These are phyloP conservation scores for Apodemus agrarius DNA, from an alignment of 2,797 vertebrate species.

Conservation along the genomic window DNA sequence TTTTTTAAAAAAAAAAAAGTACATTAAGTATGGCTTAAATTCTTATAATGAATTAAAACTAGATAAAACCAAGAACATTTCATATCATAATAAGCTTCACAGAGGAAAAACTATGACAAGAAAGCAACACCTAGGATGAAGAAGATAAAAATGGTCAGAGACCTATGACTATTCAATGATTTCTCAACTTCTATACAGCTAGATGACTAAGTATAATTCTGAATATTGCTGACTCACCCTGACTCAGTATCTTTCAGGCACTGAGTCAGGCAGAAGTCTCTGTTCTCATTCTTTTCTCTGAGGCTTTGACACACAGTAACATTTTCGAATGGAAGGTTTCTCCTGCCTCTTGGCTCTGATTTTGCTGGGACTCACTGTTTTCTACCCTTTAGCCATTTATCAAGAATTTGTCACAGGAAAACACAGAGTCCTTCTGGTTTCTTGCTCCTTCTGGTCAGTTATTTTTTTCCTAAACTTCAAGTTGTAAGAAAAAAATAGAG, in stretches of 20 bases:
- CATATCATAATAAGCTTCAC: neutral
- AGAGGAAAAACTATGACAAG: neutral
- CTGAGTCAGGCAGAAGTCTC: neutral
- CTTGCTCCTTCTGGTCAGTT: neutral
- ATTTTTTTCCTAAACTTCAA: neutral
- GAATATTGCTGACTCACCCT: neutral
- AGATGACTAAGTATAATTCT: neutral
- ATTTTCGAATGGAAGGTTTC: neutral
- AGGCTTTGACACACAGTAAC: neutral
- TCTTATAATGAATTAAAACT: slow-evolving; percentile 44
- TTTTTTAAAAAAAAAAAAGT: neutral
- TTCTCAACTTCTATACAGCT: neutral
- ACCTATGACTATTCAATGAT: neutral
- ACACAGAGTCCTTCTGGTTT: neutral
- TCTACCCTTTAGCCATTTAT: neutral
- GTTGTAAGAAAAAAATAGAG: neutral
- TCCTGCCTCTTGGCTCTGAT: neutral
- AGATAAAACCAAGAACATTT: slow-evolving; percentile 40
- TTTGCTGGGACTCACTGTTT: neutral
- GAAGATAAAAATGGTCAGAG: neutral
- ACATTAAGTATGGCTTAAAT: slow-evolving; percentile 18
- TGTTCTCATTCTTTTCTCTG: neutral
- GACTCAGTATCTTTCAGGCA: neutral
- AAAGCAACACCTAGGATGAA: neutral
- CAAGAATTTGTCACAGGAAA: neutral